Evolutionary conservation across 2,113 vertebrate genomes (phyloP).

Genomic region (Pholis gunnellus): DNA sequence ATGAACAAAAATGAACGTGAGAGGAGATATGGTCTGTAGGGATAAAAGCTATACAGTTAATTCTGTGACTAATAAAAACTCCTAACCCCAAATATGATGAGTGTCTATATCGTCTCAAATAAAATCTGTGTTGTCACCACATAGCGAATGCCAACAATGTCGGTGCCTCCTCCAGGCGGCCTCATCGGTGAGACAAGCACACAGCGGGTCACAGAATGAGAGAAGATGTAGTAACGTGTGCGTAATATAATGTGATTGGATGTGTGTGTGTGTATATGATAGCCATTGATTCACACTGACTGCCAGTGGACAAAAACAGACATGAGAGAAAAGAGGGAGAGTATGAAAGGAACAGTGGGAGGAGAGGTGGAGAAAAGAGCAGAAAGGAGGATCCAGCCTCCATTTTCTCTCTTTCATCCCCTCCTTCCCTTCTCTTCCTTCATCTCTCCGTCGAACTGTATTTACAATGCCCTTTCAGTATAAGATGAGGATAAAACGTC

Average conservation of each 20-base stretch:
- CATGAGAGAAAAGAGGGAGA: constrained; percentile 51
- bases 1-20: constrained; percentile 11
- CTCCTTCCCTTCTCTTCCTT: constrained; percentile 25
- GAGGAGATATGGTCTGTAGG: constrained; percentile 19
- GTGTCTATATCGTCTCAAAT: constrained; percentile 40
- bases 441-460: constrained; percentile 59
- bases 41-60: constrained; percentile 47
- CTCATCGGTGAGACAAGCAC: constrained; percentile 71
- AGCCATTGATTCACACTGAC: constrained; percentile 64
- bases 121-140: constrained; percentile 55
- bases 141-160: constrained; percentile 51
- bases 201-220: constrained; percentile 63
- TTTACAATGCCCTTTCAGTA: constrained; percentile 84
- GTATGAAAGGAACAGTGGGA: constrained; percentile 31
- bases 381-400: constrained; percentile 91
- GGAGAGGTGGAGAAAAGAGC: constrained; percentile 55
- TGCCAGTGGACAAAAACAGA: constrained; percentile 61
- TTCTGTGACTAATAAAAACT: constrained; percentile 51
- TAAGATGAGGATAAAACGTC: constrained; percentile 73
- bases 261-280: constrained; percentile 61
- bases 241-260: constrained; percentile 54
- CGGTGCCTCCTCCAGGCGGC: constrained; percentile 49
- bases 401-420: constrained; percentile 53
- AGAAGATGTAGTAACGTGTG: constrained; percentile 52
- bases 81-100: constrained; percentile 9